Base-by-base conservation (phyloP, 1,140 invertebrate genomes). In the Littorina saxatilis region DNA sequence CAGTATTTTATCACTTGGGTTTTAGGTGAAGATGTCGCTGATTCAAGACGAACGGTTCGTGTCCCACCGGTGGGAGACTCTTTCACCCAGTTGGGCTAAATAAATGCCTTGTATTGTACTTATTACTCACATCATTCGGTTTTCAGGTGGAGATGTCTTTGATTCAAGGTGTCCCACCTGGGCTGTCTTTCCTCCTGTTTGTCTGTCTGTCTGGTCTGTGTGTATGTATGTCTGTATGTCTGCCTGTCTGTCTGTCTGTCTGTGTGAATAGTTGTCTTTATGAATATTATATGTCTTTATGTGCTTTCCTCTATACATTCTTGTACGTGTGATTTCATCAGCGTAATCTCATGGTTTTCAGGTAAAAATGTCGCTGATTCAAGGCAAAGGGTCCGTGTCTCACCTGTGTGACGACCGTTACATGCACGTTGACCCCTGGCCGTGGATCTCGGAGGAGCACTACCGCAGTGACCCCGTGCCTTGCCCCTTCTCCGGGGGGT, bases 391-490 rank as follows among this genome's bases (percentile, higher is more conserved):
- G 2, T 80, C 27, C 68, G 2, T 80, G 68, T 15, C 52, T 5
- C 58, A 40, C 32, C 76, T 78, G 76, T 83, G 82, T 66, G 39
- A 79, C 55, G 61, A 58, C 17, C 50, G 79, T 4, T 79, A 74
- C 39, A 72, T 79, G 68, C 23, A 55, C 37, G 55, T 83, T 20
- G 82, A 79, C 20, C 70, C 82, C 20, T 83, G 82, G 82, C 82
- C 82, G n/a, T 83, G 82, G 82, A 83, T 83, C 58, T 79, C 77
- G 15, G 52, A 83, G 35, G 82, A 83, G 58, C 68, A 82, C 23
- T 82, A 72, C 43, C 40, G 47, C 1, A 37, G 70, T 39, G 20
- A 66, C 9, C 52, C 52, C 11, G 72, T 63, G 2, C 32, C 15
- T 0, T 83, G 82, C 40, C 82, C 82, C 27, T 79, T 83, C 58